Conservation (phyloP, 2,113 vertebrate species). For the Hippoglossus stenolepis region DNA sequence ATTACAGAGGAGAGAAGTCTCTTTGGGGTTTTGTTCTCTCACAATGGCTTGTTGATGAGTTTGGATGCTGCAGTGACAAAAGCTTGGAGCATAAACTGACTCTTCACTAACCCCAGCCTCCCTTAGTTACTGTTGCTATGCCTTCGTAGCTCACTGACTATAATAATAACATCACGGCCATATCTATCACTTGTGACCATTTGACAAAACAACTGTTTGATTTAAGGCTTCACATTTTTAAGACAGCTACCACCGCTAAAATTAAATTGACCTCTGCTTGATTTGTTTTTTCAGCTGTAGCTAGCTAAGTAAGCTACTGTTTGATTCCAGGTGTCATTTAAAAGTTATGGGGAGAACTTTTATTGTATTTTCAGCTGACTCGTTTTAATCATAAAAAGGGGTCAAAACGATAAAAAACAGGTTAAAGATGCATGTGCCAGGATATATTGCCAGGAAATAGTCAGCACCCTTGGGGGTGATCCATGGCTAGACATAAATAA, state of each 20-base stretch:
- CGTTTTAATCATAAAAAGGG: too few species aligned
- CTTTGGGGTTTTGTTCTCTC: not conserved
- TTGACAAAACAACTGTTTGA: not conserved
- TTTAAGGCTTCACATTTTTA: not conserved
- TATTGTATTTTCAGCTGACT: too few species aligned
- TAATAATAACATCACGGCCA: not conserved
- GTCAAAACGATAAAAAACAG: too few species aligned
- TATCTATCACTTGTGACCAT: not conserved
- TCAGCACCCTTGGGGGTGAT: too few species aligned
- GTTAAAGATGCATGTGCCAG: too few species aligned
- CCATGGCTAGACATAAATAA: too few species aligned
- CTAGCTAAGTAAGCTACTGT: not conserved
- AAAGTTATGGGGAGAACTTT: too few species aligned
- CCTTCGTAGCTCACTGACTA: not conserved
- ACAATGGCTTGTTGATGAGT: not conserved
- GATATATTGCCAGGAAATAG: too few species aligned
- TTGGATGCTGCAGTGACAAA: not conserved
- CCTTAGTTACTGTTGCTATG: not conserved
- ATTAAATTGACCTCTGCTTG: not conserved
- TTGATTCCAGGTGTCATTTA: too few species aligned
- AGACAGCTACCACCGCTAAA: not conserved
- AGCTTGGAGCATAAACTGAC: not conserved
- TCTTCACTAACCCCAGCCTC: too few species aligned
- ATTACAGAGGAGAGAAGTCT: constrained; percentile 1
- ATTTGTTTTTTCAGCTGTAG: not conserved